Percentiles rank a stretch among this genome's conserved stretches.
Evolutionary conservation across 2,888 invertebrate species (phyloP).

Genomic region (Stenodera caucasica): DNA sequence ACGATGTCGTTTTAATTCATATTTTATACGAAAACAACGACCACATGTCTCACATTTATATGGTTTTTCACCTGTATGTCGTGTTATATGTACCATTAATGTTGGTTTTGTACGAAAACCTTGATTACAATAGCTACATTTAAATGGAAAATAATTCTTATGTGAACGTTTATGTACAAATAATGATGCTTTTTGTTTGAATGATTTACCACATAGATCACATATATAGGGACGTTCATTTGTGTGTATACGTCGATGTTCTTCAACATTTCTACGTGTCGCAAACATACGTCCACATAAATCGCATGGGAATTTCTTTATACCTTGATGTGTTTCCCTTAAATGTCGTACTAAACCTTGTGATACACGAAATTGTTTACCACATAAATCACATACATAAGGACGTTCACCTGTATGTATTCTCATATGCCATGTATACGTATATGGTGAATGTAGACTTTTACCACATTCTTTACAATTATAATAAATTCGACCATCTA

Average conservation of each 20-base stretch:
- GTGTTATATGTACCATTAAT: constrained; percentile 61
- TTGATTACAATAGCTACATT: constrained; percentile 64
- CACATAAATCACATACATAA: constrained; percentile 68
- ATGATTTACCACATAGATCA: constrained; percentile 63
- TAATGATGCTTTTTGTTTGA: constrained; percentile 67
- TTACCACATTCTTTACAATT: constrained; percentile 63
- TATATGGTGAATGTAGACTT: constrained; percentile 63
- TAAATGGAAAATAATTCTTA: constrained; percentile 59
- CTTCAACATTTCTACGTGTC: constrained; percentile 63
- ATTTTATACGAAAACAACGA: constrained; percentile 61
- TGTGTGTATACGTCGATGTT: constrained; percentile 64
- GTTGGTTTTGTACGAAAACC: constrained; percentile 63
- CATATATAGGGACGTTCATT: constrained; percentile 64
- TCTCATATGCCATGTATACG: constrained; percentile 64
- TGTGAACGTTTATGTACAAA: constrained; percentile 67
- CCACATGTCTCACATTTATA: constrained; percentile 63
- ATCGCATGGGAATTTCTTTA: constrained; percentile 63
- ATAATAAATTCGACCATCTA: constrained; percentile 61
- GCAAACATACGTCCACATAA: constrained; percentile 63
- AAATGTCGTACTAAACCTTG: constrained; percentile 66
- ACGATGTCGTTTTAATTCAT: constrained; percentile 62
- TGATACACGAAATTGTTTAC: constrained; percentile 67
- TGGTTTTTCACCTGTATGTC: constrained; percentile 66
- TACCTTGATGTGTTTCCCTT: constrained; percentile 65
- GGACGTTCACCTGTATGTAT: constrained; percentile 69